Percentiles rank a stretch among this genome's conserved stretches.
Conservation (phyloP, 2,888 invertebrate genomes). For the Drosophila bunnanda region DNA sequence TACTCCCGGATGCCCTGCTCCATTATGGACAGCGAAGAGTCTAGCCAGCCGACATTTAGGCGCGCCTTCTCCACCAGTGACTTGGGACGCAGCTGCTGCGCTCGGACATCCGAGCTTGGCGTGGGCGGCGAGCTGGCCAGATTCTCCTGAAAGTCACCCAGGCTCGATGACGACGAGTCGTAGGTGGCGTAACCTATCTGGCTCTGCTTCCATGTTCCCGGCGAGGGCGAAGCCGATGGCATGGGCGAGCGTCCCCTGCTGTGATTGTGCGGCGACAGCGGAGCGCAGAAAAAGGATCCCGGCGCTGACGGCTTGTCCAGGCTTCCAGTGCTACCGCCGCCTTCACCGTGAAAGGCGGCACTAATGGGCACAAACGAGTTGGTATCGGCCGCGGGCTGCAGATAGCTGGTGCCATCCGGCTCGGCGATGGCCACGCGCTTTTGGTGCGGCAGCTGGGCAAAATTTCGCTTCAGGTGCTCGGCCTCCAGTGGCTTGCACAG, state of each 20-base stretch:
- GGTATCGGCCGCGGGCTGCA: conserved; percentile 88
- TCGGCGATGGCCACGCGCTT: conserved; percentile 78
- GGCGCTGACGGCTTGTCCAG: conserved; percentile 56
- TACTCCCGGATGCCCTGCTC: conserved; percentile 98
- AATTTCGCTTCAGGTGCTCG: conserved; percentile 93
- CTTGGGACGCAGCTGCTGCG: conserved; percentile 92
- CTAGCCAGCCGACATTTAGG: conserved; percentile 98
- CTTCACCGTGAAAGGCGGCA: conserved; percentile 81
- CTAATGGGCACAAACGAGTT: conserved; percentile 94
- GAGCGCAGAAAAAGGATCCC: conserved; percentile 44
- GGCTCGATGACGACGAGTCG: conserved; percentile 84
- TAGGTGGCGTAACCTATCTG: conserved; percentile 83
- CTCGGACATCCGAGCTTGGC: conserved; percentile 92
- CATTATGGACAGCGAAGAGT: conserved; percentile 99
- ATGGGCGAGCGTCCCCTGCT: conserved; percentile 83
- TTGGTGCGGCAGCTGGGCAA: conserved; percentile 88
- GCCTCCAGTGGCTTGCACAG: conserved; percentile 94
- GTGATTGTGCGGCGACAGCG: conserved; percentile 42
- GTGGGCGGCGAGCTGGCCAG: conserved; percentile 94
- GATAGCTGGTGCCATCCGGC: conserved; percentile 81
- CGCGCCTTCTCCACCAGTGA: conserved; percentile 95
- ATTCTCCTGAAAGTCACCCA: conserved; percentile 86
- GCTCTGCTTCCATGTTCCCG: conserved; percentile 85
- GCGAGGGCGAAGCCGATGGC: conserved; percentile 88
- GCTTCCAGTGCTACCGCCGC: conserved; percentile 90